A percentile compares a stretch with the other conserved stretches of the same genome.
These are phyloP conservation scores for Hedychridium roseum DNA, from an alignment of 2,888 invertebrate species.

Conservation along the genomic window DNA sequence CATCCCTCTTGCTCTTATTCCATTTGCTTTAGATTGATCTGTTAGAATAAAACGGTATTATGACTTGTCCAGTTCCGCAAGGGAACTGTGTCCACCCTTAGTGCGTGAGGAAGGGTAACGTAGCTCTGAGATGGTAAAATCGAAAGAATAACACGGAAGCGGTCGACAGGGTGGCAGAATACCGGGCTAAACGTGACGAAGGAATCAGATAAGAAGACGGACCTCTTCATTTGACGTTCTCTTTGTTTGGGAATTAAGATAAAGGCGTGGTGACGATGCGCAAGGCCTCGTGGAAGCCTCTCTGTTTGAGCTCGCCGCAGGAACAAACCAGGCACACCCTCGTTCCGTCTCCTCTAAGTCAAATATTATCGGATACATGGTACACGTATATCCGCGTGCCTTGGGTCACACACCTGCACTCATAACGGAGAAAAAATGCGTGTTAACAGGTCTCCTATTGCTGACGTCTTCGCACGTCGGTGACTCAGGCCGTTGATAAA, in stretches of 20 bases:
- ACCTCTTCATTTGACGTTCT: slow-evolving; percentile 33
- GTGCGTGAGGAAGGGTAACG: too few relatives aligned
- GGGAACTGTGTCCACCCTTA: too few relatives aligned
- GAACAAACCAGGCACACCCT: slow-evolving; percentile 52
- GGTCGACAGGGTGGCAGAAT: slow-evolving; percentile 12
- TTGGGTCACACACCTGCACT: too few relatives aligned
- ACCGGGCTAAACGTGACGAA: slow-evolving; percentile 25
- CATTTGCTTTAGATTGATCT: too few relatives aligned
- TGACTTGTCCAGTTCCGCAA: too few relatives aligned
- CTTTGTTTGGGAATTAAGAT: slow-evolving; percentile 53
- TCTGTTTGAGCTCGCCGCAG: slow-evolving; percentile 44
- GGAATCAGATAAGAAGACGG: slow-evolving; percentile 44
- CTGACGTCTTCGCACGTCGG: too few relatives aligned
- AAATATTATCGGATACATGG: slow-evolving; percentile 37
- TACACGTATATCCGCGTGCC: slow-evolving; percentile 10
- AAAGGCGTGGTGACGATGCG: slow-evolving; percentile 23
- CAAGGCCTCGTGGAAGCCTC: slow-evolving; percentile 26
- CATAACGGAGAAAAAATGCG: too few relatives aligned
- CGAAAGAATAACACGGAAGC: slow-evolving; percentile 46
- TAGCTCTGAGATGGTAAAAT: slow-evolving; percentile 16
- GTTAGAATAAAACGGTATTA: too few relatives aligned
- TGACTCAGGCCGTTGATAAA: too few relatives aligned
- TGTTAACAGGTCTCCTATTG: too few relatives aligned
- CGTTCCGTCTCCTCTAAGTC: slow-evolving; percentile 28
- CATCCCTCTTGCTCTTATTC: too few relatives aligned